phyloP scores from a whole-genome alignment of 2,113 vertebrate species.

The Procavia capensis region DNA sequence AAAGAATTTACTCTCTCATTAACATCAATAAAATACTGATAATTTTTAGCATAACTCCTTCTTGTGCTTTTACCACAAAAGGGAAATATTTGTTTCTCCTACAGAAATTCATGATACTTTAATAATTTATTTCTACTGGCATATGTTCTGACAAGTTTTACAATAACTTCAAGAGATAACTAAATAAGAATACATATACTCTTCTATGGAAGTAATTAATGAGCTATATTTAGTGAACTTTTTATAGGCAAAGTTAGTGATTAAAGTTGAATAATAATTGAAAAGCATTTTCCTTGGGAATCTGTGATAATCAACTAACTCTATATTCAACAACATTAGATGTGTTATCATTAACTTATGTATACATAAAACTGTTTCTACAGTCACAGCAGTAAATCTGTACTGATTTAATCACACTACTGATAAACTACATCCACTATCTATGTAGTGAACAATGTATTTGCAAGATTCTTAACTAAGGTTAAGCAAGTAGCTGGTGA shows the following conservation, averaged over 20 bases:
- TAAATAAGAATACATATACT: neutral
- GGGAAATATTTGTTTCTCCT: constrained; percentile 90
- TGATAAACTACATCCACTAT: neutral
- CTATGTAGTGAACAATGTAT: constrained; percentile 25
- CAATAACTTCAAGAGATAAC: constrained; percentile 48
- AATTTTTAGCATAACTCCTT: constrained; percentile 34
- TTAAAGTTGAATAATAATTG: constrained; percentile 46
- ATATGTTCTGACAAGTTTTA: constrained; percentile 44
- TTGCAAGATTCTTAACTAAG: constrained; percentile 36
- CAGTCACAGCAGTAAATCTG: neutral
- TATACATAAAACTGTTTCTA: constrained; percentile 38
- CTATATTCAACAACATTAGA: constrained; percentile 25
- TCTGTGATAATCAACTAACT: constrained; percentile 10
- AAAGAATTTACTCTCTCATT: constrained; percentile 39
- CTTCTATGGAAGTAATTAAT: neutral
- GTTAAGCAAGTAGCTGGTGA: neutral
- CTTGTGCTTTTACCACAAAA: constrained; percentile 73
- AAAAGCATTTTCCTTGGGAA: neutral
- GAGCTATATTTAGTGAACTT: neutral
- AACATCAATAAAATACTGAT: neutral
- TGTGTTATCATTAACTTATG: neutral
- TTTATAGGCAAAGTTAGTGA: constrained; percentile 40
- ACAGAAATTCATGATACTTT: constrained; percentile 66
- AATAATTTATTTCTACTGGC: constrained; percentile 37
- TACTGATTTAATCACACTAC: neutral